A percentile compares a stretch with the other conserved stretches of the same genome.
These are phyloP conservation scores for Athene cunicularia DNA, from an alignment of 2,113 vertebrate species.

Conservation along the genomic window DNA sequence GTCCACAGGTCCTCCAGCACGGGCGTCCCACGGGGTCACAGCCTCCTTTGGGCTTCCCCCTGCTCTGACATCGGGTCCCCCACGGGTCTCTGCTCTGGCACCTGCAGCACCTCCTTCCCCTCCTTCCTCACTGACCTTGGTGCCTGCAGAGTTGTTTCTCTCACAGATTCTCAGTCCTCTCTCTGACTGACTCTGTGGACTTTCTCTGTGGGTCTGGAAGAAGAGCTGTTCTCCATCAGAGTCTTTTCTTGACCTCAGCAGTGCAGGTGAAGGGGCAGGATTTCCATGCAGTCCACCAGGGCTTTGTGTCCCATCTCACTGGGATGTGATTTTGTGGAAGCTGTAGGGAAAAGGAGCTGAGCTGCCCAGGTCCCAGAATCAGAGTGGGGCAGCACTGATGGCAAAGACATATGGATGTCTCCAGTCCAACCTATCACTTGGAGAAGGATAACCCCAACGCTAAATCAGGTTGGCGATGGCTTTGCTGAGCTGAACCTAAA, in stretches of 20 bases:
- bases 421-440: background rate
- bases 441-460: background rate
- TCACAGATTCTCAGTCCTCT: too few species aligned
- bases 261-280: background rate
- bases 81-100: too few species aligned
- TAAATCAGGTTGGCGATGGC: background rate
- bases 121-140: too few species aligned
- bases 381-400: background rate
- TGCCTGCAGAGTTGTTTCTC: too few species aligned
- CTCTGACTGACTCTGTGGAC: background rate
- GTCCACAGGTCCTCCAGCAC: too few species aligned
- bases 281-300: background rate
- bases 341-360: background rate
- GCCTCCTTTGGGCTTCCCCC: too few species aligned
- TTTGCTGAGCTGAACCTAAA: background rate
- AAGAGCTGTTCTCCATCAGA: background rate
- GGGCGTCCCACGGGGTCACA: too few species aligned
- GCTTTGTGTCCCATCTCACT: background rate
- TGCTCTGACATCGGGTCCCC: too few species aligned
- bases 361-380: background rate
- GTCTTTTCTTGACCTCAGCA: background rate
- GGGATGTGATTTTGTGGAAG: background rate
- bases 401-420: background rate
- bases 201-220: background rate
- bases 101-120: too few species aligned